phyloP scores from a whole-genome alignment of 2,888 invertebrate genomes.

The Anoplius nigerrimus region DNA sequence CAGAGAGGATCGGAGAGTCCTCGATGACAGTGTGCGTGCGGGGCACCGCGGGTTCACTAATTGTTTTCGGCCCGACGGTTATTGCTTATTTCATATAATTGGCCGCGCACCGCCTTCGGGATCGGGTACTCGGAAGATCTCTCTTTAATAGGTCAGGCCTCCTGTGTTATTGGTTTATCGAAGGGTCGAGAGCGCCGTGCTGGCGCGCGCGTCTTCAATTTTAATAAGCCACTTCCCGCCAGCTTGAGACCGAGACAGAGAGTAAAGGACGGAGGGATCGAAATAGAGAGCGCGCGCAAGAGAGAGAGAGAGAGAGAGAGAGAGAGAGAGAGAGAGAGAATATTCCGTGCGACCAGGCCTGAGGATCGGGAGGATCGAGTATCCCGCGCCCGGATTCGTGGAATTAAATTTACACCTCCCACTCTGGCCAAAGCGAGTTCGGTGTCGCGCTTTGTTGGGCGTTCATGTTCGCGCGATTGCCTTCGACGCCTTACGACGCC shows the following conservation, averaged over 20 bases:
- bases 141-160: conserved; percentile 18
- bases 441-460: no score
- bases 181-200: conserved; percentile 12
- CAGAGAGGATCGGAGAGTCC: no score
- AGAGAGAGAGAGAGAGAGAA: background rate
- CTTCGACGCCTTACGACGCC: no score
- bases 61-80: conserved; percentile 16
- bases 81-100: conserved; percentile 22
- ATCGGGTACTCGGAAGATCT: conserved; percentile 6
- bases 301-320: background rate
- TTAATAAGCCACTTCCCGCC: conserved; percentile 19
- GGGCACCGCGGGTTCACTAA: conserved; percentile 3
- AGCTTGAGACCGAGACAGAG: background rate
- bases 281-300: no score
- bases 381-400: background rate
- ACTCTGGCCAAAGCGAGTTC: background rate
- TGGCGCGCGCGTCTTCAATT: conserved; percentile 13
- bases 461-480: no score
- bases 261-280: background rate
- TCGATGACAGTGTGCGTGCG: background rate
- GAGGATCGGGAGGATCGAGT: conserved; percentile 5
- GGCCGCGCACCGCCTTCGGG: conserved; percentile 11
- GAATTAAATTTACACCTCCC: conserved; percentile 5
- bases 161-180: conserved; percentile 14
- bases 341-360: background rate